A percentile compares a stretch with the other conserved stretches of the same genome.
phyloP scores from a whole-genome alignment of 2,797 vertebrate species.

The Gallirallus australis region DNA sequence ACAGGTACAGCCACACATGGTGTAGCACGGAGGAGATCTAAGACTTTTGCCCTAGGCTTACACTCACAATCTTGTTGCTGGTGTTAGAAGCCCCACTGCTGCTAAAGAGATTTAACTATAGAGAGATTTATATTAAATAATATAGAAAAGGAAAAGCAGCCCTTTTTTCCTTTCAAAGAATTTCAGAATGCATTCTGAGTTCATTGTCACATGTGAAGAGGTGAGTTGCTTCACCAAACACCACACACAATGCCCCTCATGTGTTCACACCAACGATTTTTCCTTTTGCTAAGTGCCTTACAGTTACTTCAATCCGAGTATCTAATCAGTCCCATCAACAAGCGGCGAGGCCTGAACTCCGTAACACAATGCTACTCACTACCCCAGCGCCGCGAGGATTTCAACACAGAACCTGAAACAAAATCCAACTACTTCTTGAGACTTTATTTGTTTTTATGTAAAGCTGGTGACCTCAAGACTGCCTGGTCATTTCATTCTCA shows the following conservation, averaged over 20 bases:
- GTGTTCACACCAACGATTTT: neutral
- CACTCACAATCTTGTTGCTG: neutral
- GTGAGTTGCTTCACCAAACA: neutral
- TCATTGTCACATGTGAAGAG: neutral
- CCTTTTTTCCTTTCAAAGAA: neutral
- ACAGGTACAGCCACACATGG: neutral
- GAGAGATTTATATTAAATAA: neutral
- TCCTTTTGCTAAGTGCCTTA: neutral
- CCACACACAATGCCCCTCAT: neutral
- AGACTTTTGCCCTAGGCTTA: neutral
- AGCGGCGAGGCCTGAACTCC: neutral
- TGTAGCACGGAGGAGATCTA: neutral
- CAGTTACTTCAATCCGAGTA: neutral
- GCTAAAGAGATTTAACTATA: neutral
- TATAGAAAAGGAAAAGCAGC: neutral
- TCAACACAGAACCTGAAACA: slow-evolving; percentile 51
- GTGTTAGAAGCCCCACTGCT: neutral
- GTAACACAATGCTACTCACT: neutral
- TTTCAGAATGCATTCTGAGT: neutral
- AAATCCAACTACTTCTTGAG: slow-evolving; percentile 45
- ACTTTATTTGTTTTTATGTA: slow-evolving; percentile 75
- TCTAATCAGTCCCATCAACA: neutral
- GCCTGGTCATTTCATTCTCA: slow-evolving; percentile 77
- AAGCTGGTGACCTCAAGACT: slow-evolving; percentile 68
- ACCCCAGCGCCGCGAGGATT: neutral